Conservation (phyloP, 2,797 vertebrate genomes). For the Mus minutoides region DNA sequence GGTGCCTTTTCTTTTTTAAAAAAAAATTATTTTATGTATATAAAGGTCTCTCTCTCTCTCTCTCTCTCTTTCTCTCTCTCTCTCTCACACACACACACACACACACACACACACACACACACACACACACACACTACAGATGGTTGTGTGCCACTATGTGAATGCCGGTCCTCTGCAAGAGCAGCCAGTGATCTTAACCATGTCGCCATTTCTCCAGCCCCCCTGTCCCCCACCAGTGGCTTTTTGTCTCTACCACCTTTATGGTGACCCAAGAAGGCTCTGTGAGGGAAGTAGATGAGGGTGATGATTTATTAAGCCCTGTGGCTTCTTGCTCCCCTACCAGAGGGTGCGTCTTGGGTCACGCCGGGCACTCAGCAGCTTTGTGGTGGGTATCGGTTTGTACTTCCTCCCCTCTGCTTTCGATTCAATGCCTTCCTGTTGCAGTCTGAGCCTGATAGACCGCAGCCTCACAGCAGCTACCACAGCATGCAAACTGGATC, state of each 20-base stretch:
- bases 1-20: not conserved
- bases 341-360: conserved; percentile 65
- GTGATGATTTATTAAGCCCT: conserved; percentile 58
- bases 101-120: no score
- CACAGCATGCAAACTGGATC: conserved; percentile 54
- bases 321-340: conserved; percentile 74
- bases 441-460: conserved; percentile 69
- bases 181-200: not conserved
- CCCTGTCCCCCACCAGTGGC: not conserved
- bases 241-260: not conserved
- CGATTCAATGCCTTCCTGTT: conserved; percentile 80
- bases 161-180: not conserved
- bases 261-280: not conserved
- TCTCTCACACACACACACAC: no score
- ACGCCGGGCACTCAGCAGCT: conserved; percentile 75
- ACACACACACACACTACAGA: not conserved
- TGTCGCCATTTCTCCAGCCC: not conserved
- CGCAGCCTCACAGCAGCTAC: conserved; percentile 57
- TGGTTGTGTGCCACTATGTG: not conserved
- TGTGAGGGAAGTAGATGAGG: not conserved
- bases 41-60: not conserved
- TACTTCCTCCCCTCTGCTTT: conserved; percentile 82
- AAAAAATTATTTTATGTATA: not conserved
- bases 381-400: conserved; percentile 81
- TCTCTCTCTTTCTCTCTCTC: no score